Percentiles rank a stretch among this genome's conserved stretches.
Conservation (phyloP, 2,888 invertebrate species). For the Gonocerus acuteangulatus region DNA sequence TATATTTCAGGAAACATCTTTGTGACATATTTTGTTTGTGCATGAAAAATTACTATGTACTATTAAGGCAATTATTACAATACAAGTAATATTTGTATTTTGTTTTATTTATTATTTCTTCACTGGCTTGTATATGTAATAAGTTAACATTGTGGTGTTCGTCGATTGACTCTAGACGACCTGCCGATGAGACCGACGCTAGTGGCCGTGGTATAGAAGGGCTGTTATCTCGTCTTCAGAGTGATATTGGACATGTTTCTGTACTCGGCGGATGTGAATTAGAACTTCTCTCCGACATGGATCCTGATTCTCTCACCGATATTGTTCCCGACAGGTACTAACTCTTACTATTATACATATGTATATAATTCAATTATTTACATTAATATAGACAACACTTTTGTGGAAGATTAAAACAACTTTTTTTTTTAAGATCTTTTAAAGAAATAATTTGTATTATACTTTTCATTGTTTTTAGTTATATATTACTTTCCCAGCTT, state of each 20-base stretch:
- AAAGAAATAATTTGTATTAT: not conserved
- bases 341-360: not conserved
- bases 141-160: no score
- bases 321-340: conserved; percentile 59
- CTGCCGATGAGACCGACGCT: conserved; percentile 47
- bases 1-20: no score
- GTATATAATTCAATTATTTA: not conserved
- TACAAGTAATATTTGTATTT: no score
- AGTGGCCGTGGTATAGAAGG: conserved; percentile 50
- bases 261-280: conserved; percentile 74
- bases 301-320: conserved; percentile 77
- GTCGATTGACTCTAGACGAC: conserved; percentile 40
- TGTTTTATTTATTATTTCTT: no score
- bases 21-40: no score
- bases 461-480: no score
- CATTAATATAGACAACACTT: no score
- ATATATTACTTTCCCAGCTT: no score
- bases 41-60: no score
- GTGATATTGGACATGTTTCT: conserved; percentile 76
- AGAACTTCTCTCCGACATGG: conserved; percentile 80
- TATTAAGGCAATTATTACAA: no score
- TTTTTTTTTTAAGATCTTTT: not conserved
- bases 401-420: not conserved
- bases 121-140: no score
- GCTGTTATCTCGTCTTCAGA: conserved; percentile 67